Evolutionary conservation across 2,888 invertebrate genomes (phyloP), one percentile per base, ranked within the genome.

Genomic region (Drosophila kokeensis): DNA sequence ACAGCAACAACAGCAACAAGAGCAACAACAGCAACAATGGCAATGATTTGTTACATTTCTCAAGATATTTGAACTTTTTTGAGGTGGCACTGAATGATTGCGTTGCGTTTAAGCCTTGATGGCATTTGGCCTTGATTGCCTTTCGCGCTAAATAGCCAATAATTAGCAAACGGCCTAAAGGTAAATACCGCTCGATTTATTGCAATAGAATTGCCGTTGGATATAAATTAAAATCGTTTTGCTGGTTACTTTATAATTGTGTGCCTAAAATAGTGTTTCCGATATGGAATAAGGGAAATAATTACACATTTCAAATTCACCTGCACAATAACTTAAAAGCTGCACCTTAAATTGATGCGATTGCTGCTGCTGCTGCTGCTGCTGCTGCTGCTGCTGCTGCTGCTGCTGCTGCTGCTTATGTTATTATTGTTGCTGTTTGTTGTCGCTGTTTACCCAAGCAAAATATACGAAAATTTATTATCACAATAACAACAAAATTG

Each of bases 31-130:
- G 5, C 49, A 29, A n/a, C 29, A 29, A 29, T 4, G 67, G 75
- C 89, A 91, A 91, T 91, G 92, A 91, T 91, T 92, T 92, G 91
- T 91, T 91, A 91, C 87, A 92, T 82, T 91, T 87, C 75, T 76
- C 70, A 64, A 85, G 82, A 83, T 87, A 87, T 91, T 91, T 87
- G 69, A 78, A 74, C 74, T 78, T 85, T 80, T 84, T 83, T 82
- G 15, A 45, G 69, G 74, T 80, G 59, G 69, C 72, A 53, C 30
- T 55, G 36, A 52, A 34, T 62, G 79, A 68, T 76, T 78, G 80
- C 40, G 11, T 1, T 42, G 57, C 34, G n/a, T 69, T 69, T 42
- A 34, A 21, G 40, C 45, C 60, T 21, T 6, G 34, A 49, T 60
- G 67, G 61, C 34, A 67, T 53, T 69, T 65, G 61, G n/a, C 18